Base-by-base conservation (phyloP, 1,140 invertebrate genomes). In the Chelonus insularis region DNA sequence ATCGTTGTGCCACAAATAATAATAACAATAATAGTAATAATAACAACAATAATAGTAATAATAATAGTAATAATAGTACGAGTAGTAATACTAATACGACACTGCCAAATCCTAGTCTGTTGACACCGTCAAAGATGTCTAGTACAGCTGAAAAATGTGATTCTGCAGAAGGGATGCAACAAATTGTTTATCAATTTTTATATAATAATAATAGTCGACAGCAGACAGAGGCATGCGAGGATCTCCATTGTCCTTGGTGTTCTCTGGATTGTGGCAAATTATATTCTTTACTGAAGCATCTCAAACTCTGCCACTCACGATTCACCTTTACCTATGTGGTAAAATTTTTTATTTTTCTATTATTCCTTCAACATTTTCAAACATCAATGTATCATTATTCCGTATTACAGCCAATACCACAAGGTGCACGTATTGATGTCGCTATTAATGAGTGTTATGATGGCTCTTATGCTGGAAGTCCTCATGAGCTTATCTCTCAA, bases 371-470 rank as follows among this genome's bases (percentile, higher is more conserved):
- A n/a, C n/a, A n/a, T n/a, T n/a, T n/a, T n/a, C n/a, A n/a, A n/a
- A n/a, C n/a, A n/a, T n/a, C n/a, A n/a, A n/a, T n/a, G n/a, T n/a
- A n/a, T n/a, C n/a, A n/a, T n/a, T n/a, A n/a, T n/a, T n/a, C n/a
- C n/a, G n/a, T n/a, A n/a, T 80, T 80, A 63, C 76, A 88, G 90
- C 91, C 86, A 65, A 91, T 93, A 75, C 86, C 87, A 1, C 88
- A 90, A 76, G 94, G 93, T 61, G 92, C 93, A 39, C 83, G 93
- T 65, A 95, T 98, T 63, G 95, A 98, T 81, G 95, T 98, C 8
- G 92, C 94, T 0, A 92, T 98, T 60, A 98, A 98, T 80, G 94
- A 97, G 73, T 83, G 89, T 37, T 98, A 96, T 76, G 95, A 98
- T 81, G 95, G 95, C 0, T 96, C 95, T 0, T 98, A 97, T 76